Evolutionary conservation across 2,113 vertebrate genomes (phyloP).

Genomic region (Antigone vipio): DNA sequence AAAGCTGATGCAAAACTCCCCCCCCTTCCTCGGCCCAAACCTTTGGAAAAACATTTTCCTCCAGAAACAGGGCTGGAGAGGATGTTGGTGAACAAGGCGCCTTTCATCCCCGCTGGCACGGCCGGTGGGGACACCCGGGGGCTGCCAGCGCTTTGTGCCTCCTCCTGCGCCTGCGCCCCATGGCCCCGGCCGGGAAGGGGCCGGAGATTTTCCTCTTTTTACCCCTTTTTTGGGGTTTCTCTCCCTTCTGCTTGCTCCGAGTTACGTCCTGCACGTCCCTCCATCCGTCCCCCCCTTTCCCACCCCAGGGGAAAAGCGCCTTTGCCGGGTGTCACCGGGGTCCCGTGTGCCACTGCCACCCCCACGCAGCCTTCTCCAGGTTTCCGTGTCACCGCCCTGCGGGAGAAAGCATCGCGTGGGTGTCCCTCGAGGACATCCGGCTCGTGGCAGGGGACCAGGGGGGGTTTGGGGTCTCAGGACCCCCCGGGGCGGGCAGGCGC

Average conservation of each 20-base stretch:
- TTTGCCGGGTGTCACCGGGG: not conserved
- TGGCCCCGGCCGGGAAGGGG: fast-evolving
- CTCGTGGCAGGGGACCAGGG: too few species aligned
- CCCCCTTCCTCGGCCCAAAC: not conserved
- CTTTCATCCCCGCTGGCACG: constrained; percentile 29
- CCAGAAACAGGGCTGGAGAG: not conserved
- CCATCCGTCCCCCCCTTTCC: not conserved
- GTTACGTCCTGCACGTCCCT: not conserved
- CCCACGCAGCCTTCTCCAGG: fast-evolving
- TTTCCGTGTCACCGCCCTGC: not conserved
- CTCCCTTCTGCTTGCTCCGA: not conserved
- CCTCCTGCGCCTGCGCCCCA: not conserved
- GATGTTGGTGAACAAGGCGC: constrained; percentile 14
- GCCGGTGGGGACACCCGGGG: not conserved
- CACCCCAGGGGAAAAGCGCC: fast-evolving
- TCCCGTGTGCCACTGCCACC: not conserved
- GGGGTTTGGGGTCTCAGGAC: not conserved
- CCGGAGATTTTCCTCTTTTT: not conserved
- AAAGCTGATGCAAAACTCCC: not conserved
- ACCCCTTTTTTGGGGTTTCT: not conserved
- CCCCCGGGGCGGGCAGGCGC: not conserved
- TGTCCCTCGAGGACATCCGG: not conserved
- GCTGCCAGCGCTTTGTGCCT: not conserved
- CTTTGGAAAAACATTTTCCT: constrained; percentile 16
- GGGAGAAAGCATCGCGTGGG: not conserved